Percentiles rank a stretch among this genome's conserved stretches.
Evolutionary conservation across 2,797 vertebrate species (phyloP).

Genomic region (Pangasius larnaudii): DNA sequence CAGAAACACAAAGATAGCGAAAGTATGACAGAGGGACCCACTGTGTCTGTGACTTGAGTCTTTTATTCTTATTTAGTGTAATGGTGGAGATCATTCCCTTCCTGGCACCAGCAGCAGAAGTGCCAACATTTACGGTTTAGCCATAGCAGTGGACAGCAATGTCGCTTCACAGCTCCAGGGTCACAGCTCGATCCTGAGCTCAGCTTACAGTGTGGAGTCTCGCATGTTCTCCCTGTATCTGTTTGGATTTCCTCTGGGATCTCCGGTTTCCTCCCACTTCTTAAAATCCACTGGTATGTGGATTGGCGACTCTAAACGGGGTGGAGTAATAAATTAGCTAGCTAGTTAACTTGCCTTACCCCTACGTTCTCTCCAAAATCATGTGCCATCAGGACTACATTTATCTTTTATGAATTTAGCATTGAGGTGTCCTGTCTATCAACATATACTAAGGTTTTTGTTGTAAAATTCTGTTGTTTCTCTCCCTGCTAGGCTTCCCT

Average conservation of each 20-base stretch:
- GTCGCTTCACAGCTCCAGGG: too few species aligned
- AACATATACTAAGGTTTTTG: not conserved
- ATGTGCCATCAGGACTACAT: not conserved
- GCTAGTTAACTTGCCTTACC: not conserved
- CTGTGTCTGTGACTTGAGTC: slow-evolving; percentile 44
- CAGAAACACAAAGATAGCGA: slow-evolving; percentile 1
- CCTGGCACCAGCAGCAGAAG: not conserved
- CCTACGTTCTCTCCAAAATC: not conserved
- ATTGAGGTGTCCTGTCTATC: not conserved
- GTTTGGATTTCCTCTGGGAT: slow-evolving; percentile 3
- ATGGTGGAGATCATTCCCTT: slow-evolving; percentile 73
- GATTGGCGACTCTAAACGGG: not conserved
- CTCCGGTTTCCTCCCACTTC: not conserved
- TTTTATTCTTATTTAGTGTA: slow-evolving; percentile 70
- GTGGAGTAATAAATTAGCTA: not conserved
- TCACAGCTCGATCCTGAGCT: not conserved
- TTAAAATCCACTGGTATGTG: not conserved
- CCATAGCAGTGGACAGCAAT: not conserved
- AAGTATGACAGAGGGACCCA: not conserved
- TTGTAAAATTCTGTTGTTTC: not conserved
- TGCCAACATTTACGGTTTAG: not conserved
- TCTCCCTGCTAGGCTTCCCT: not conserved
- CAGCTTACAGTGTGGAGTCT: not conserved
- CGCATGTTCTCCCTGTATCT: not conserved
- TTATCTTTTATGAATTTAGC: not conserved